A percentile compares a stretch with the other conserved stretches of the same genome.
Evolutionary conservation across 2,797 vertebrate species (phyloP).

Genomic region (Naso thynnoides): DNA sequence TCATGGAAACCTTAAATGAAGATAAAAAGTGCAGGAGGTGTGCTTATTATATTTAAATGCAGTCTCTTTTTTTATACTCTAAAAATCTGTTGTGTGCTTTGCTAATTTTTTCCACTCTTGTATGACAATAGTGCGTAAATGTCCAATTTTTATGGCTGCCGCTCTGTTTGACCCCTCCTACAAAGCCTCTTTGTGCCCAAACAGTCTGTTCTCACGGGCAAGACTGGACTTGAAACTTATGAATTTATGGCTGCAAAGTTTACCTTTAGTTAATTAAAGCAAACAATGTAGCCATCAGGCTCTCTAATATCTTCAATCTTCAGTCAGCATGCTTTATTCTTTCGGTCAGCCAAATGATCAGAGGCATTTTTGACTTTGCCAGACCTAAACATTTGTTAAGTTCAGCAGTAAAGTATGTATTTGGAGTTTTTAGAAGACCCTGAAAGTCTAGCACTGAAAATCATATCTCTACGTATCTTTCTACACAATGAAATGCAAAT

Average conservation of each 20-base stretch:
- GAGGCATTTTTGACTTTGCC: background rate
- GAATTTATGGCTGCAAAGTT: conserved; percentile 10
- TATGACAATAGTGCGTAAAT: conserved; percentile 4
- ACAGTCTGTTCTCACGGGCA: conserved; percentile 24
- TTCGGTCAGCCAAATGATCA: background rate
- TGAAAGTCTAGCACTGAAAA: background rate
- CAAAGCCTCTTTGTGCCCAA: background rate
- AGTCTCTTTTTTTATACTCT: background rate
- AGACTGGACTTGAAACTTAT: conserved; percentile 26
- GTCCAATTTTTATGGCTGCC: conserved; percentile 16
- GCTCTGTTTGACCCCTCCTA: background rate
- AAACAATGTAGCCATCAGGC: conserved; percentile 1
- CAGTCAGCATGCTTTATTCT: background rate
- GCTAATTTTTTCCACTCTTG: conserved; percentile 1
- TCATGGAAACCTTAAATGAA: background rate
- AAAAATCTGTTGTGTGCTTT: conserved; percentile 3
- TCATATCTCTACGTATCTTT: too few species aligned
- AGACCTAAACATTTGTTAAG: conserved; percentile 3
- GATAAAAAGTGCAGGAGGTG: conserved; percentile 4
- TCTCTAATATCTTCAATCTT: background rate
- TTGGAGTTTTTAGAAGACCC: background rate
- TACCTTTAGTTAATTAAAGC: conserved; percentile 12
- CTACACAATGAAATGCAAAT: too few species aligned
- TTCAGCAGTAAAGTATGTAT: background rate
- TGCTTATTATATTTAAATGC: conserved; percentile 11